Percentiles rank a stretch among this genome's conserved stretches.
phyloP scores from a whole-genome alignment of 2,888 invertebrate species.

The Xanthorhoe spadicearia region DNA sequence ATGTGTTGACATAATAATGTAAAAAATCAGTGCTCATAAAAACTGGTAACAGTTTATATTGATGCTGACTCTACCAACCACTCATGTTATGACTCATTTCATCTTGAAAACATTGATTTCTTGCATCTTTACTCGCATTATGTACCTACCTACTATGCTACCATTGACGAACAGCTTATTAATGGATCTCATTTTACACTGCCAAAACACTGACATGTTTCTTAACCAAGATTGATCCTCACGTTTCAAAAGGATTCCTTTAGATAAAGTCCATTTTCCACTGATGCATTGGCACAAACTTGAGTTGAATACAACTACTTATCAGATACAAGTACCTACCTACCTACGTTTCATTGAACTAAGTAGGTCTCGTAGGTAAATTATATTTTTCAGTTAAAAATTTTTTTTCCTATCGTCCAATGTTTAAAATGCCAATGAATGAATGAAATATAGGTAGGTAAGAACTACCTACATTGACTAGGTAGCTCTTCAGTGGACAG shows the following conservation, averaged over 20 bases:
- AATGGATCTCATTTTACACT: constrained; percentile 56
- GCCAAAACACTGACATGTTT: constrained; percentile 57
- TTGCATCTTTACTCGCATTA: constrained; percentile 22
- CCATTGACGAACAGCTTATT: constrained; percentile 56
- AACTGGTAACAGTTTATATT: neutral
- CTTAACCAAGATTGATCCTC: constrained; percentile 54
- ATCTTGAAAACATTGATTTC: constrained; percentile 20
- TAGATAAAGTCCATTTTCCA: constrained; percentile 8
- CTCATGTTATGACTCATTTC: neutral
- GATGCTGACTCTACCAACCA: neutral
- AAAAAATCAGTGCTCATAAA: too few relatives aligned
- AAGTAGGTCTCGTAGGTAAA: neutral
- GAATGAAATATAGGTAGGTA: neutral
- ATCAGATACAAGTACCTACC: too few relatives aligned
- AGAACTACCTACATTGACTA: neutral
- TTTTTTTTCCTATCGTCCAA: too few relatives aligned
- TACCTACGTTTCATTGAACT: too few relatives aligned
- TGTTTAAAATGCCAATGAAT: too few relatives aligned
- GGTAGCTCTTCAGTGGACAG: constrained; percentile 20
- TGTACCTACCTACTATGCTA: constrained; percentile 31
- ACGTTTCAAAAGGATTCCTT: constrained; percentile 37
- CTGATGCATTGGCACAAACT: neutral
- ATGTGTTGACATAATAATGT: too few relatives aligned
- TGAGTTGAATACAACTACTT: too few relatives aligned
- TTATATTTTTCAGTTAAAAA: too few relatives aligned